A percentile compares a stretch with the other conserved stretches of the same genome.
Evolutionary conservation across 2,888 invertebrate species (phyloP).

Genomic region (Cynaeus angustus): DNA sequence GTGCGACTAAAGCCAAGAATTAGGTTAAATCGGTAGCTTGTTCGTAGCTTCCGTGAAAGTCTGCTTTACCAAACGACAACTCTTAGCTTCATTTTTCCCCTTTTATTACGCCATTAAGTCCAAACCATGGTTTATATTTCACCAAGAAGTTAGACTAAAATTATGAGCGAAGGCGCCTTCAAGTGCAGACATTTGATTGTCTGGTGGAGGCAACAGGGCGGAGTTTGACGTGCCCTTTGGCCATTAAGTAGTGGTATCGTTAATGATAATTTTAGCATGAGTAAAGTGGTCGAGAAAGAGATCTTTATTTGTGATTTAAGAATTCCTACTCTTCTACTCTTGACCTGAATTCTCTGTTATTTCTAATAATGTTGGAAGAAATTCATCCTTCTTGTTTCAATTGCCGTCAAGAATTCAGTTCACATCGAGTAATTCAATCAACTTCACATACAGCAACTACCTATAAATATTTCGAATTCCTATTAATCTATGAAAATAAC

Average conservation of each 20-base stretch:
- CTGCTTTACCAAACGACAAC: neutral
- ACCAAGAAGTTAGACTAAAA: slow-evolving; percentile 3
- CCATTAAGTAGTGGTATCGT: too few relatives aligned
- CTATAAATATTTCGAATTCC: neutral
- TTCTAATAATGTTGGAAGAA: neutral
- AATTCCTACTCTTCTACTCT: too few relatives aligned
- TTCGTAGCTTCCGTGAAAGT: slow-evolving; percentile 31
- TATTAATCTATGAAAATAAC: slow-evolving; percentile 15
- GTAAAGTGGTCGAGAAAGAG: too few relatives aligned
- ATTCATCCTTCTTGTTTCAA: neutral
- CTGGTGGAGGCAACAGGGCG: neutral
- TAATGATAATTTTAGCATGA: neutral
- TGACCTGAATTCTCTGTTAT: too few relatives aligned
- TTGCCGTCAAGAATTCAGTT: neutral
- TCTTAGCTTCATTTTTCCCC: neutral
- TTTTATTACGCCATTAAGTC: slow-evolving; percentile 4
- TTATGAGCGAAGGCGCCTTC: slow-evolving; percentile 5
- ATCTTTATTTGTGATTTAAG: too few relatives aligned
- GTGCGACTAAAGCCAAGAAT: slow-evolving; percentile 16
- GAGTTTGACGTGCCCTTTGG: neutral
- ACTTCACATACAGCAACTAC: neutral
- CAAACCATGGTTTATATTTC: neutral
- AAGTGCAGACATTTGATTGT: neutral
- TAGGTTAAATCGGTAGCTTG: slow-evolving; percentile 24
- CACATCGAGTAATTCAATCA: neutral